Evolutionary conservation across 2,888 invertebrate species (phyloP), one percentile per base, ranked within the genome.

Genomic region (Palloptera scutellata): DNA sequence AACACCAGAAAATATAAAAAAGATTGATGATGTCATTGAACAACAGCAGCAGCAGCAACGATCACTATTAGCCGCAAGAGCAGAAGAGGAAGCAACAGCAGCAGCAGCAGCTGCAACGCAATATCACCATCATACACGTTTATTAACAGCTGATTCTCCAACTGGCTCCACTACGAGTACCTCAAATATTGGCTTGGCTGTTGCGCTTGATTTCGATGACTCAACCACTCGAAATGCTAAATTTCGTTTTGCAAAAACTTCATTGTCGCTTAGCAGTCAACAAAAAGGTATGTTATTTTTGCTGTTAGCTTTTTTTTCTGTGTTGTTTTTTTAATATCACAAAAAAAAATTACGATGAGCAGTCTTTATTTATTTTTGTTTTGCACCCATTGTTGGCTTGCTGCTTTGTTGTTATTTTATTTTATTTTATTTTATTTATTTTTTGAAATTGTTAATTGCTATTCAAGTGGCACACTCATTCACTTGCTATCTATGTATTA

Each of bases 1-100:
- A 12, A 84, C 84, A 12, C 85, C 85, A 57, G 85, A 85, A 71
- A 85, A 85, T 74, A 77, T 83, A 58, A 84, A 83, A 77, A 85
- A 85, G 78, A 84, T 84, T 70, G 82, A 83, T 77, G 85, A 85
- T 78, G 79, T 83, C 76, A 84, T 85, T 74, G 76, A 76, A 66
- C 67, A 70, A 40, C 60, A 45, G 8, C 63, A 48, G 30, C 54
- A 54, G 52, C 62, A 57, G 62, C 62, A 60, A 41, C 63, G 42
- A 1, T 61, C 67, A 60, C 66, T 42, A 6, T 69, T 67, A 51
- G 62, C 63, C 30, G 30, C 30, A 30, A 6, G 6, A 30, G 52
- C 41, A 43, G 12, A 8, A 15, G 53, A 12, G n/a, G 19, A 15
- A 1, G 11, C 30, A 11, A 12, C 20, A 55, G 11, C 30, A 55